Conservation (phyloP, 2,888 invertebrate genomes). For the Drosophila quinaria region DNA sequence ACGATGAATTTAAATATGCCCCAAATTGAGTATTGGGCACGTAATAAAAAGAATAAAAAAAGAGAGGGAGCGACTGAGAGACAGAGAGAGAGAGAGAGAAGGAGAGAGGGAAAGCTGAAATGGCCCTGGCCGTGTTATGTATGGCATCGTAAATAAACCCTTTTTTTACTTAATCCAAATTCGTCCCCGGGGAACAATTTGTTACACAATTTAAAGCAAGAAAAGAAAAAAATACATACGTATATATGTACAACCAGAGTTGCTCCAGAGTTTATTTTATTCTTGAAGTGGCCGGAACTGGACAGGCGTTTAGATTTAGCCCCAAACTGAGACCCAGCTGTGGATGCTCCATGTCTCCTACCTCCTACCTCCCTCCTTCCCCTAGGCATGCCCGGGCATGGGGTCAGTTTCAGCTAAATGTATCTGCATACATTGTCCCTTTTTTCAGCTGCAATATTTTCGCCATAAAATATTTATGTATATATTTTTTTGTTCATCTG, state of each 20-base stretch:
- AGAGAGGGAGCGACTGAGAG: slow-evolving; percentile 8
- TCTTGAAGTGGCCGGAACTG: slow-evolving; percentile 41
- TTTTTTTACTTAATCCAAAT: slow-evolving; percentile 81
- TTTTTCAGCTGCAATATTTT: slow-evolving; percentile 75
- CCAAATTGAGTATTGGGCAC: slow-evolving; percentile 81
- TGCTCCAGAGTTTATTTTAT: slow-evolving; percentile 35
- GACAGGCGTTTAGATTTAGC: slow-evolving; percentile 68
- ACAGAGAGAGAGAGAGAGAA: not conserved
- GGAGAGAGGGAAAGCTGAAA: slow-evolving; percentile 15
- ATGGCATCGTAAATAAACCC: slow-evolving; percentile 81
- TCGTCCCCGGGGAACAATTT: slow-evolving; percentile 81
- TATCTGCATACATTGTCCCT: slow-evolving; percentile 79
- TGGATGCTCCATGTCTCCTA: not conserved
- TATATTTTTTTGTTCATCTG: slow-evolving; percentile 27
- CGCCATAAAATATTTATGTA: slow-evolving; percentile 79
- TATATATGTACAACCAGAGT: slow-evolving; percentile 8
- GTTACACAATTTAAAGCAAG: slow-evolving; percentile 79
- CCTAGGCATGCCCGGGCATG: slow-evolving; percentile 26
- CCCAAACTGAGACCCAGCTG: slow-evolving; percentile 40
- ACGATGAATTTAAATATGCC: slow-evolving; percentile 82
- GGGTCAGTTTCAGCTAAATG: slow-evolving; percentile 65
- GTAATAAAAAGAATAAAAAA: slow-evolving; percentile 70
- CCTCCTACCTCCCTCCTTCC: not conserved
- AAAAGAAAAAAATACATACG: slow-evolving; percentile 6
- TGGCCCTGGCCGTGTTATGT: slow-evolving; percentile 63